Percentiles rank a stretch among this genome's conserved stretches.
Conservation (phyloP, 2,888 invertebrate species). For the Zaprionus bogoriensis region DNA sequence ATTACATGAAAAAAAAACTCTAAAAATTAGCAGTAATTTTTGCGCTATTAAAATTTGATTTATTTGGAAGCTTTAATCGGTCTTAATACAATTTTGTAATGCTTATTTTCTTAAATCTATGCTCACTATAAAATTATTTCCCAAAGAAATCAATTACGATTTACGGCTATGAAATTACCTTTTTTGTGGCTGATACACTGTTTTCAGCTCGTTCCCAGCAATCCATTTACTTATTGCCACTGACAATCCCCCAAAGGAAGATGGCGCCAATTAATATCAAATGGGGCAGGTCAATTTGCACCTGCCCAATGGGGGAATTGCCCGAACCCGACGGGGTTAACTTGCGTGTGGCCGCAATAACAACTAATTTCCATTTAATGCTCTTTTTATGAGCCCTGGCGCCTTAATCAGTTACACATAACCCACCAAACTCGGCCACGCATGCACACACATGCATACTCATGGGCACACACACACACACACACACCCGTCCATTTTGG, state of each 20-base stretch:
- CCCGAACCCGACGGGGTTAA: constrained; percentile 13
- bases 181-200: too few relatives aligned
- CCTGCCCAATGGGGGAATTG: constrained; percentile 7
- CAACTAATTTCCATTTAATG: constrained; percentile 43
- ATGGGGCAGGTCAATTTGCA: constrained; percentile 27
- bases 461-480: background rate
- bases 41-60: too few relatives aligned
- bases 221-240: background rate
- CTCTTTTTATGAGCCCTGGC: constrained; percentile 38
- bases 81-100: too few relatives aligned
- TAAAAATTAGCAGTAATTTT: too few relatives aligned
- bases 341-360: constrained; percentile 5
- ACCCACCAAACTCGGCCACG: background rate
- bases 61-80: too few relatives aligned
- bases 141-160: background rate
- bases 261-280: constrained; percentile 30
- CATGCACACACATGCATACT: constrained; percentile 1
- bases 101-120: too few relatives aligned
- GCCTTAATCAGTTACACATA: constrained; percentile 37
- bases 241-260: background rate
- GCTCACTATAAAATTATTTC: background rate
- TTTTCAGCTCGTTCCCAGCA: background rate
- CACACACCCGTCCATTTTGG: constrained; percentile 10
- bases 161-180: background rate
- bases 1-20: too few relatives aligned